Percentiles rank a stretch among this genome's conserved stretches.
Conservation (phyloP, 1,140 invertebrate species). For the Zaprionus ornatus region DNA sequence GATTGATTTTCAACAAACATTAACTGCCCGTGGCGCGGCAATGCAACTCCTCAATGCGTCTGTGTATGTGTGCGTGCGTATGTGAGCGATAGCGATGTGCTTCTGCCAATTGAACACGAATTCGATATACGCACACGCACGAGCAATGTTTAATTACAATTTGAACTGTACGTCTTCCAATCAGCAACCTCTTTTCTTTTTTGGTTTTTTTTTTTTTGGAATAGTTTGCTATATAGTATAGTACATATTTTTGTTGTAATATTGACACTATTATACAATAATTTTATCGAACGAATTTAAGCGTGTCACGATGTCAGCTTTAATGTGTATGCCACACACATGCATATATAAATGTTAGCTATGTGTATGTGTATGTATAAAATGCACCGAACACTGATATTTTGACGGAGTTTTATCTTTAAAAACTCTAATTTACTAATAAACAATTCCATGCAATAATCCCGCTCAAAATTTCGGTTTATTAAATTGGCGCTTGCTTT, state of each 20-base stretch:
- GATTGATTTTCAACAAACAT: conserved; percentile 68
- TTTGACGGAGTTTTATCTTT: background rate
- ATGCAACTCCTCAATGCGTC: conserved; percentile 51
- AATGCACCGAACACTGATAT: conserved; percentile 15
- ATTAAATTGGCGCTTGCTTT: conserved; percentile 37
- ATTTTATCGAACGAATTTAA: background rate
- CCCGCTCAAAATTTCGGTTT: background rate
- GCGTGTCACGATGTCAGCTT: conserved; percentile 29
- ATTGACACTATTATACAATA: background rate
- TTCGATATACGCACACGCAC: background rate
- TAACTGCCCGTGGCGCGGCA: conserved; percentile 56
- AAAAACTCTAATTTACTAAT: background rate
- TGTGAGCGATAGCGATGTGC: conserved; percentile 33
- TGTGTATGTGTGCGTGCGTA: conserved; percentile 15
- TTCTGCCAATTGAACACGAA: background rate
- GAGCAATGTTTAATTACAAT: background rate
- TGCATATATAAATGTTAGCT: conserved; percentile 26
- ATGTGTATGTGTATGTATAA: conserved; percentile 25
- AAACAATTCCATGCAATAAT: background rate
- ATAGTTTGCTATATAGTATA: background rate
- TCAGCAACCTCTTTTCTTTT: background rate
- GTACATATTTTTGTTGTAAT: background rate
- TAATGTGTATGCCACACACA: conserved; percentile 40
- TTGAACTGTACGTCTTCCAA: background rate
- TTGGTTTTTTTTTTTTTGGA: background rate